Percentiles rank a stretch among this genome's conserved stretches.
phyloP scores from a whole-genome alignment of 2,797 vertebrate genomes.

The Scolopax rusticola region DNA sequence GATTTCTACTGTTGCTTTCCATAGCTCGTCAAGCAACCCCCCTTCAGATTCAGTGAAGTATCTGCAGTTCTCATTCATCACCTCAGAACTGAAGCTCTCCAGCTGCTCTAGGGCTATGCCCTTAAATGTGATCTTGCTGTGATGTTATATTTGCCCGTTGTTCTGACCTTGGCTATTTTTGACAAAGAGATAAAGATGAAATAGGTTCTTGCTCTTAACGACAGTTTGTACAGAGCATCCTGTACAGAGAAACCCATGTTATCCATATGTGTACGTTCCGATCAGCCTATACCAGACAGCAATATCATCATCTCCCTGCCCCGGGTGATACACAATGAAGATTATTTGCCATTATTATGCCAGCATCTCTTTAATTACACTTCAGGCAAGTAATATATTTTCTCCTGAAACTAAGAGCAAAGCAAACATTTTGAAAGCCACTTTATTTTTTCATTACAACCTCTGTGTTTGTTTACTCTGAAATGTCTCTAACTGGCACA shows the following conservation, averaged over 20 bases:
- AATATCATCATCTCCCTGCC: not conserved
- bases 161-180: constrained; percentile 46
- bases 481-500: not conserved
- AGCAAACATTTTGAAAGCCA: constrained; percentile 14
- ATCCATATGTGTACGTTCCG: not conserved
- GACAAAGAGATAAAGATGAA: constrained; percentile 51
- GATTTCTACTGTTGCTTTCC: constrained; percentile 22
- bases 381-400: not conserved
- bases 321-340: not conserved
- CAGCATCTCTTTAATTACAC: constrained; percentile 15
- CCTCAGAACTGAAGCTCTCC: constrained; percentile 7
- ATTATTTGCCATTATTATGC: not conserved
- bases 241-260: not conserved
- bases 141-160: constrained; percentile 1
- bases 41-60: not conserved
- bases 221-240: constrained; percentile 14
- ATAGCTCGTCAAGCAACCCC: not conserved
- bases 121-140: constrained; percentile 35
- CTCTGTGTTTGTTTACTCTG: not conserved
- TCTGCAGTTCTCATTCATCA: constrained; percentile 36
- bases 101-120: constrained; percentile 39
- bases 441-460: constrained; percentile 7
- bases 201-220: constrained; percentile 30
- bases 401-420: not conserved
- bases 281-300: not conserved